Base-by-base conservation (phyloP, 2,888 invertebrate genomes). In the Leucophenga montana region DNA sequence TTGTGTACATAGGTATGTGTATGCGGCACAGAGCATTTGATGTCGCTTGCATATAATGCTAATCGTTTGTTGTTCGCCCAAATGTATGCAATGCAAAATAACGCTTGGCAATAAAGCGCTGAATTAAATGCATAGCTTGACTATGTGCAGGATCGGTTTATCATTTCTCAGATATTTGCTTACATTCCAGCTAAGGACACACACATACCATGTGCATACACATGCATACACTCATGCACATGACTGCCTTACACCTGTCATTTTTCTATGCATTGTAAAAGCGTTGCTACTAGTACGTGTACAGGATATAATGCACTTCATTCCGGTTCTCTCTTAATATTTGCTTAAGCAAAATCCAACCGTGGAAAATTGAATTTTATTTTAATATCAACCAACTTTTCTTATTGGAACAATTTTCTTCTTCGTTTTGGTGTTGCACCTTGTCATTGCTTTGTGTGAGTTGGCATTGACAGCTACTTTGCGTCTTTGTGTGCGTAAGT, bases 281-380 rank as follows among this genome's bases (percentile, higher is more conserved):
- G 46, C 50, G 2, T 16, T 16, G 50, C 18, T n/a, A n/a, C 50
- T 16, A 3, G 50, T 16, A 18, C 16, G n/a, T 14, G 46, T 6
- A 46, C 46, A 4, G 1, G n/a, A n/a, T 27, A 4, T 22, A 64
- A 64, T 64, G 62, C 20, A 64, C 48, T 48, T 64, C 48, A 44
- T 46, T 44, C 13, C 4, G 20, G 18, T 62, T 11, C 48, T 13
- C 48, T 14, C 48, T 11, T 5, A 4, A 44, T 62, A 44, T 62
- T 62, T 62, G 61, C 44, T 18, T 20, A 62, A 44, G 50, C n/a
- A 56, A 20, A 18, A 20, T 18, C 22, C 56, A 56, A 46, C 16
- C 57, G 39, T 39, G 33, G 62, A 64, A 64, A 64, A 64, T 64
- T 64, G 22, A 64, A 64, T 64, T 64, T 64, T 64, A 46, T 64